phyloP scores from a whole-genome alignment of 2,797 vertebrate species.

The Enteromius anoplus region DNA sequence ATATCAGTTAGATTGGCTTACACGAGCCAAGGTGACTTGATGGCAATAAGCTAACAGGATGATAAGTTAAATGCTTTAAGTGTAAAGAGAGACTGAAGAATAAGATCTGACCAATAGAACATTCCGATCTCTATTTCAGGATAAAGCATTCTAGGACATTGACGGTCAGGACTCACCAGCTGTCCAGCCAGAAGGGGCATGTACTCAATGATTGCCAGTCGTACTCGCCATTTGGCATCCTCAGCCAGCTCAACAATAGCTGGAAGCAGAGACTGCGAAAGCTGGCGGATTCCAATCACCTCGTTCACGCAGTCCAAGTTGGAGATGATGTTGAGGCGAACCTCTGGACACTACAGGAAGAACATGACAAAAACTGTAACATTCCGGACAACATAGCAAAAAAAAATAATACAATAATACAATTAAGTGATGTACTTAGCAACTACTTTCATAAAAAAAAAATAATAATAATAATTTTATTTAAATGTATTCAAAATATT shows the following conservation, averaged over 20 bases:
- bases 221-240: conserved; percentile 90
- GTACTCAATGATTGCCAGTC: conserved; percentile 92
- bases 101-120: neutral
- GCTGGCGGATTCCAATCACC: conserved; percentile 90
- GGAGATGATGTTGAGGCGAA: conserved; percentile 92
- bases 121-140: neutral
- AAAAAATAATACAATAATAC: too few relatives aligned
- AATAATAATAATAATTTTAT: neutral
- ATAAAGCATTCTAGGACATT: neutral
- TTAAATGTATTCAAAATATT: too few relatives aligned
- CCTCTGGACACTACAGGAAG: conserved; percentile 84
- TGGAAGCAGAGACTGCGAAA: conserved; percentile 89
- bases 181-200: conserved; percentile 92
- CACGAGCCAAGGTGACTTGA: neutral
- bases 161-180: conserved; percentile 76
- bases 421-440: neutral
- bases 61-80: neutral
- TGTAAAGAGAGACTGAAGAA: neutral
- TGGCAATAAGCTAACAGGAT: neutral
- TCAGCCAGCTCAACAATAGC: conserved; percentile 92
- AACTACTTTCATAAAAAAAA: neutral
- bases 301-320: conserved; percentile 92
- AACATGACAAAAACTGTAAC: neutral
- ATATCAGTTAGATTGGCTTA: neutral
- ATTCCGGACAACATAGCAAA: too few relatives aligned